phyloP scores from a whole-genome alignment of 1,140 invertebrate species.

The Magallana angulata region DNA sequence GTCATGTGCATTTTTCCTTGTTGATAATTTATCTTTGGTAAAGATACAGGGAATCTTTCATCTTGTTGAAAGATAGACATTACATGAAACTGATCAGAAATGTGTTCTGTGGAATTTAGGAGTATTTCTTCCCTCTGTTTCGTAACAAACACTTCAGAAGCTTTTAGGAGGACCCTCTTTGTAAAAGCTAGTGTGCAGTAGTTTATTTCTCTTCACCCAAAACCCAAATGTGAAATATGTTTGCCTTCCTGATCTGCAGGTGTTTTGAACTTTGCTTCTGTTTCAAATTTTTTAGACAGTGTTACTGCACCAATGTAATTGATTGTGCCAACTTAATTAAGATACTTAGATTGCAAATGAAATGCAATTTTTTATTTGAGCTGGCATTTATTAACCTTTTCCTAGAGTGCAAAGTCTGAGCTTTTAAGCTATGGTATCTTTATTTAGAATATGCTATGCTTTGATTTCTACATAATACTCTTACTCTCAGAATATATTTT shows the following conservation, averaged over 20 bases:
- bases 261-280: not conserved
- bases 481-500: no score
- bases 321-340: no score
- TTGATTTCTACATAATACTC: no score
- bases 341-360: no score
- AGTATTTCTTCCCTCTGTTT: not conserved
- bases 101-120: slow-evolving; percentile 2
- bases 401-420: no score
- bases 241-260: not conserved
- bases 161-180: not conserved
- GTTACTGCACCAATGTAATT: not conserved
- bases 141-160: slow-evolving; percentile 17
- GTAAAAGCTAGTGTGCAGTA: not conserved
- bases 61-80: slow-evolving; percentile 19
- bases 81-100: slow-evolving; percentile 19
- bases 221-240: not conserved
- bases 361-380: no score
- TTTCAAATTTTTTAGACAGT: not conserved
- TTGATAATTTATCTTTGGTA: slow-evolving; percentile 3
- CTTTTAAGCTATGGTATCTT: no score
- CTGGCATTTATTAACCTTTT: no score
- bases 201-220: not conserved
- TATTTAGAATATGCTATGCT: no score
- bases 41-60: slow-evolving; percentile 12
- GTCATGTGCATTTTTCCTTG: slow-evolving; percentile 23